Conservation (phyloP, 2,797 vertebrate species). For the Parambassis ranga region DNA sequence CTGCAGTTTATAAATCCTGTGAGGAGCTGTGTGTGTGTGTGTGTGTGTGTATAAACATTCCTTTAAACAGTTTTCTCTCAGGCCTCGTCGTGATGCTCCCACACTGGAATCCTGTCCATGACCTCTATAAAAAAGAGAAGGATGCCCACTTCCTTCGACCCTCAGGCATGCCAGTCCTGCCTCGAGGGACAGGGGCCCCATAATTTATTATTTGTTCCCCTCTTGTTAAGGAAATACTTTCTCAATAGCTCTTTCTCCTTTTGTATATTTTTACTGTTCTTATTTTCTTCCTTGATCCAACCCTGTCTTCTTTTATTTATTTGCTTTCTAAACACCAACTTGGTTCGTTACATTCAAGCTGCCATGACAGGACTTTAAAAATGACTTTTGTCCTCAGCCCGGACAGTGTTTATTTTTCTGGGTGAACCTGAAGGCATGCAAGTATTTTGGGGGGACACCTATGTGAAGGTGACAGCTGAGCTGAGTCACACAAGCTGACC, state of each 20-base stretch:
- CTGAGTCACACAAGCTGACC: slow-evolving; percentile 67
- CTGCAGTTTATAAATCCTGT: slow-evolving; percentile 12
- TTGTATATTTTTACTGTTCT: slow-evolving; percentile 82
- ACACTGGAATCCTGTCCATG: slow-evolving; percentile 43
- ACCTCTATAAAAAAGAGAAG: slow-evolving; percentile 66
- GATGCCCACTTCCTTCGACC: slow-evolving; percentile 74
- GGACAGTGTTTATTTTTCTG: slow-evolving; percentile 82
- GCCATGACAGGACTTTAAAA: slow-evolving; percentile 73
- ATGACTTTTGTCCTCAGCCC: slow-evolving; percentile 67
- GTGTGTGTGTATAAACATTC: slow-evolving; percentile 38
- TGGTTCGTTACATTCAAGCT: slow-evolving; percentile 53
- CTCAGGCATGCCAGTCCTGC: slow-evolving; percentile 60
- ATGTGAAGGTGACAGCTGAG: slow-evolving; percentile 72
- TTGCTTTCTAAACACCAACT: slow-evolving; percentile 79
- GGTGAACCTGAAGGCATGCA: slow-evolving; percentile 67
- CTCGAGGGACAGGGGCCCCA: slow-evolving; percentile 64
- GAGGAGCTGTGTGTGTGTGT: slow-evolving; percentile 1
- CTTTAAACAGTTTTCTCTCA: slow-evolving; percentile 45
- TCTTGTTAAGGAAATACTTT: slow-evolving; percentile 82
- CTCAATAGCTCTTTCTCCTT: slow-evolving; percentile 73
- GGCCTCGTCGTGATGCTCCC: slow-evolving; percentile 49
- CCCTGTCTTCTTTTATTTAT: slow-evolving; percentile 77
- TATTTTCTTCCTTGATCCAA: slow-evolving; percentile 78
- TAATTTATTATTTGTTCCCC: slow-evolving; percentile 80
- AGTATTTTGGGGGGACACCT: slow-evolving; percentile 64